These are phyloP conservation scores for Apostichopus parvimensis DNA, from an alignment of 35 echinoderm and acorn worm genomes.

Conservation along the genomic window DNA sequence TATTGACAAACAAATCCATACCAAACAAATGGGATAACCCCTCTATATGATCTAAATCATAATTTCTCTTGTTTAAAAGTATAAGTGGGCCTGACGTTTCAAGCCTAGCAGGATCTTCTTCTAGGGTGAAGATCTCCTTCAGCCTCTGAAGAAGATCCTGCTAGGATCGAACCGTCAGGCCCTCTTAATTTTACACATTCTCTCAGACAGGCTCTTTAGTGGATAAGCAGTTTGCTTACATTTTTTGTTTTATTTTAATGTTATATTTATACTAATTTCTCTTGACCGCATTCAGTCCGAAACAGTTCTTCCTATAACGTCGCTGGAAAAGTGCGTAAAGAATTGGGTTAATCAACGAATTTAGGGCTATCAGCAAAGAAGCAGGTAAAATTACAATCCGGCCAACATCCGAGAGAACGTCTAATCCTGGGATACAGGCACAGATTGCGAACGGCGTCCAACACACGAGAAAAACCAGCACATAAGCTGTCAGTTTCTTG, in stretches of 20 bases:
- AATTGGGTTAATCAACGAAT: conserved; percentile 16
- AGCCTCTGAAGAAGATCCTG: no score
- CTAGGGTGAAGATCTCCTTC: no score
- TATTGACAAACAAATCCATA: no score
- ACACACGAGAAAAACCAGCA: not conserved
- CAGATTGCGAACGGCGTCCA: not conserved
- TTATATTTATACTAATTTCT: not conserved
- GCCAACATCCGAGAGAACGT: not conserved
- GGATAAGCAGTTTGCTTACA: not conserved
- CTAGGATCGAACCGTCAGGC: no score
- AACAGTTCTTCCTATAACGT: not conserved
- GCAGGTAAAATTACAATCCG: not conserved
- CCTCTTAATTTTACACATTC: no score
- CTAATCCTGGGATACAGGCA: not conserved
- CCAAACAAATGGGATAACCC: no score
- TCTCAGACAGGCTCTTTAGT: no score
- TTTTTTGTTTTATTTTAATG: not conserved
- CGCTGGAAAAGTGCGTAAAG: not conserved
- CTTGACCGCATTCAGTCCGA: not conserved
- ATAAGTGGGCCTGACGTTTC: no score
- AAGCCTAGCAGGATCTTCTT: no score
- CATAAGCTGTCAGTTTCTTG: not conserved
- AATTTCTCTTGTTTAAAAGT: no score
- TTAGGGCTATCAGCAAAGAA: not conserved
- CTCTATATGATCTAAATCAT: no score